Evolutionary conservation across 1,140 invertebrate species (phyloP).

Genomic region (Magallana gigas): DNA sequence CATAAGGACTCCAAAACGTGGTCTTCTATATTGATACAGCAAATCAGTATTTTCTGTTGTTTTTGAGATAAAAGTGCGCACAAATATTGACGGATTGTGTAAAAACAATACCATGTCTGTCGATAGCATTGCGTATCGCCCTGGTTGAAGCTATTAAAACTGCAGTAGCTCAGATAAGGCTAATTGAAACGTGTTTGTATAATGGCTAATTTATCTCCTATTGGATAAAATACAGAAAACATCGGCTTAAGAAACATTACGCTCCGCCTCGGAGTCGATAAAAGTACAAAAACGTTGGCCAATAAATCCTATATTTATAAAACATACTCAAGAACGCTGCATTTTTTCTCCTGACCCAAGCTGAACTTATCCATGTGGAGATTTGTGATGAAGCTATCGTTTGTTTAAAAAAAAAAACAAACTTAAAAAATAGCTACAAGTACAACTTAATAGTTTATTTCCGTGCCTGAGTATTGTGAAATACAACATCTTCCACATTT

Average conservation of each 20-base stretch:
- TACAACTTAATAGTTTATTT: too few relatives aligned
- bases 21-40: neutral
- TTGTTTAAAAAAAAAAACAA: slow-evolving; percentile 12
- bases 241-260: slow-evolving; percentile 21
- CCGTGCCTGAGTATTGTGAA: too few relatives aligned
- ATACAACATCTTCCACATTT: too few relatives aligned
- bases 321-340: neutral
- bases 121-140: slow-evolving; percentile 3
- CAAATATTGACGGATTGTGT: slow-evolving; percentile 24
- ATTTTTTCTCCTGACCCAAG: slow-evolving; percentile 1
- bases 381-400: too few relatives aligned
- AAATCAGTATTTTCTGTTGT: slow-evolving; percentile 25
- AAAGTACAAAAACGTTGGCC: neutral
- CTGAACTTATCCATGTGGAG: neutral
- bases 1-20: too few relatives aligned
- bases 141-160: slow-evolving; percentile 25
- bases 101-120: slow-evolving; percentile 15
- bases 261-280: slow-evolving; percentile 31
- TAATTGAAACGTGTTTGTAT: slow-evolving; percentile 41
- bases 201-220: slow-evolving; percentile 38
- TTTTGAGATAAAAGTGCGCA: slow-evolving; percentile 32
- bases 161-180: slow-evolving; percentile 19
- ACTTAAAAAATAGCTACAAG: neutral
- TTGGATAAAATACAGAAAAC: slow-evolving; percentile 39
- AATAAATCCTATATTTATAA: slow-evolving; percentile 2